Base-by-base conservation (phyloP, 2,113 vertebrate genomes). In the Ceratotherium simum region DNA sequence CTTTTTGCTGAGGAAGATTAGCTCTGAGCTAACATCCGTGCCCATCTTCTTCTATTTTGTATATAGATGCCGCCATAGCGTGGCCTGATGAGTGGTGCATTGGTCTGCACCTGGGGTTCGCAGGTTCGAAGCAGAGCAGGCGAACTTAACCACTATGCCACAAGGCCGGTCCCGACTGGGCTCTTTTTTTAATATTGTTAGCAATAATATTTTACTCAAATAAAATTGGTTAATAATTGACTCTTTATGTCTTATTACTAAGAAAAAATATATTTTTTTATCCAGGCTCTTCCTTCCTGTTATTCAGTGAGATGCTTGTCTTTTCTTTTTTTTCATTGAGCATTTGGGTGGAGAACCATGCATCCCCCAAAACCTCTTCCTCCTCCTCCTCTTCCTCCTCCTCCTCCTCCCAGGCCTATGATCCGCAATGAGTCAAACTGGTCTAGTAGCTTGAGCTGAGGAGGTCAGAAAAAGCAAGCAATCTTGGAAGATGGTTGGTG, bases 141-240 rank as follows among this genome's bases (percentile, higher is more conserved):
- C 42, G 42, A 42, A 42, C 42, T 42, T 42, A 42, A 42, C 42
- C 42, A 42, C 42, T 42, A 42, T 42, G 42, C 42, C 42, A 42
- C 42, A 42, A 42, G 42, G 42, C 42, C 5, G 42, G 42, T 5
- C 42, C 42, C 5, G 42, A 42, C 5, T 42, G 42, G 42, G 42
- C 42, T 42, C 42, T 42, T 42, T 5, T 42, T 42, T 42, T 42
- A 42, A 72, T 86, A 69, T 90, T 81, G 17, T 82, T 95, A 48
- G 25, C 67, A 65, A 42, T 76, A 33, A 58, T 82, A 95, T 72
- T 93, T 95, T 82, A 65, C 27, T 60, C 46, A 56, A 80, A 48
- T 69, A 48, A 67, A 76, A 86, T 88, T 39, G 86, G 54, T 84
- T 84, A 81, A 46, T 92, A 79, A 76, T 64, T 85, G 92, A 39